Conservation (phyloP, 2,888 invertebrate genomes). For the Drosophila picticornis region DNA sequence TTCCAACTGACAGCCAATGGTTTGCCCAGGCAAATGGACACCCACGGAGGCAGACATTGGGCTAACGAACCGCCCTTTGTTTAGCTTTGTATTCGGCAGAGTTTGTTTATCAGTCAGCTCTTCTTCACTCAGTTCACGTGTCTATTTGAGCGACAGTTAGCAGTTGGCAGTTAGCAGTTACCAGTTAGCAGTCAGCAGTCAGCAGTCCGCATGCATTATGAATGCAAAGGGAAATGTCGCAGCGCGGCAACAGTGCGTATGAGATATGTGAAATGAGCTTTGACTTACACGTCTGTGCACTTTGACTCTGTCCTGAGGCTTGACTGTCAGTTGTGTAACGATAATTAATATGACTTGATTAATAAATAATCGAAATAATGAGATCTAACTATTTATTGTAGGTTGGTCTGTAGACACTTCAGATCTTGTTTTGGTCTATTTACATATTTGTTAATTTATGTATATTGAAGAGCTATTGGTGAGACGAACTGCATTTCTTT, state of each 20-base stretch:
- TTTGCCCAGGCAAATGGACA: constrained; percentile 27
- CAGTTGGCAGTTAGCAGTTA: not conserved
- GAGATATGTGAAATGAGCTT: constrained; percentile 50
- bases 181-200: not conserved
- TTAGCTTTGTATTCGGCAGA: constrained; percentile 10
- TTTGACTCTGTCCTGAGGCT: constrained; percentile 9
- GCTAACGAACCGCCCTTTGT: constrained; percentile 24
- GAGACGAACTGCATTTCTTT: not conserved
- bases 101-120: constrained; percentile 42
- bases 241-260: constrained; percentile 59
- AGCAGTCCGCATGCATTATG: constrained; percentile 15
- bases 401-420: not conserved
- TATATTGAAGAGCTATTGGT: not conserved
- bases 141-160: constrained; percentile 40
- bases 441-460: not conserved
- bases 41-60: constrained; percentile 23
- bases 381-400: not conserved
- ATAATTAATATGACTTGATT: constrained; percentile 1
- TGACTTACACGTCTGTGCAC: constrained; percentile 27
- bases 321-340: constrained; percentile 2
- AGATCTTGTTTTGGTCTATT: not conserved
- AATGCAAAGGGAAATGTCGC: constrained; percentile 36
- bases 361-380: constrained; percentile 19
- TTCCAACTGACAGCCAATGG: constrained; percentile 56
- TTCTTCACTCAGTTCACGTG: constrained; percentile 30